These are phyloP conservation scores for Ashinkailepas kermadecensis DNA, from an alignment of 2,888 invertebrate species.

Conservation along the genomic window DNA sequence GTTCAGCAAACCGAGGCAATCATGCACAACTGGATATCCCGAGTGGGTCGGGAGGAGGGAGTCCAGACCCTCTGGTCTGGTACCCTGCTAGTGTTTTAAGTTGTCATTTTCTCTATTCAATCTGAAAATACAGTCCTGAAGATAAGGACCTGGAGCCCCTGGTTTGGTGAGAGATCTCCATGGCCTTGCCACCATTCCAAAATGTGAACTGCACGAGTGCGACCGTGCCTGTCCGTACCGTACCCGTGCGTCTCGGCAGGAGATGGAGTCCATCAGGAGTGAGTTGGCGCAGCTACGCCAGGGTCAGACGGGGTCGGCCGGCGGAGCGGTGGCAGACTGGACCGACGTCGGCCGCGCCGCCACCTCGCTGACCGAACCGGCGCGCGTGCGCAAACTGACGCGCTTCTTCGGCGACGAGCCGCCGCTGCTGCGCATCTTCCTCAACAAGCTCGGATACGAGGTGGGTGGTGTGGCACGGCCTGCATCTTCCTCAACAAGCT, in stretches of 20 bases:
- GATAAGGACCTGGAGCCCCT: no score
- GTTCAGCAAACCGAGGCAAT: no score
- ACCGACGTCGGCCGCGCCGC: conserved; percentile 47
- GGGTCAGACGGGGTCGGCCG: not conserved
- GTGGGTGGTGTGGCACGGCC: conserved; percentile 39
- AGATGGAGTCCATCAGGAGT: conserved; percentile 76
- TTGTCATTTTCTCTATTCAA: no score
- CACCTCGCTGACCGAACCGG: conserved; percentile 68
- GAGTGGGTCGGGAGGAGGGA: no score
- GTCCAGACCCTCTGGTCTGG: no score
- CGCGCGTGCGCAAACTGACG: conserved; percentile 75
- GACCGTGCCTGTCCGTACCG: not conserved
- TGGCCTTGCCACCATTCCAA: no score
- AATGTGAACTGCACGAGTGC: no score
- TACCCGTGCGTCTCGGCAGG: conserved; percentile 46
- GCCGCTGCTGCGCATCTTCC: conserved; percentile 76
- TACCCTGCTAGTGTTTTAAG: no score
- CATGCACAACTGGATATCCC: no score
- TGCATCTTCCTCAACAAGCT: no score
- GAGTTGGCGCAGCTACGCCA: conserved; percentile 50
- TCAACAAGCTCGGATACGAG: conserved; percentile 86
- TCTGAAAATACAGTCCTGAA: no score
- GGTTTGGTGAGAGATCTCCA: no score
- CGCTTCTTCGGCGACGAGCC: conserved; percentile 93
- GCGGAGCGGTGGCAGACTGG: conserved; percentile 31